Evolutionary conservation across 1,140 invertebrate species (phyloP), one percentile per base, ranked within the genome.

Genomic region (Caenorhabditis brenneri): DNA sequence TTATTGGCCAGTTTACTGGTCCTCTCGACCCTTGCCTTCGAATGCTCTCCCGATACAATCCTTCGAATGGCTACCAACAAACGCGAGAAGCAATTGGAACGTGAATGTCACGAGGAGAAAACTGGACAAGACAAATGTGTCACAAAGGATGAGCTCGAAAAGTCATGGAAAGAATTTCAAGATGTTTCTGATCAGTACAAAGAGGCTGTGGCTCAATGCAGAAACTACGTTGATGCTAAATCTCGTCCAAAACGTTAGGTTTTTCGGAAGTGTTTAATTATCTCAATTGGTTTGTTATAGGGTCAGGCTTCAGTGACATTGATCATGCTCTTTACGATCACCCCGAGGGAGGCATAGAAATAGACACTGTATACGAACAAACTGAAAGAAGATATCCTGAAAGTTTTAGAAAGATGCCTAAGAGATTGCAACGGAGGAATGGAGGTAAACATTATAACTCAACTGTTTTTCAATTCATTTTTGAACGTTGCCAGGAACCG

Each of bases 41-140:
- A 82, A 29, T 82, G 81, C 39, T 42, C 46, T 29, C 60, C 81
- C 12, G 81, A 82, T 33, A 82, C 81, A 29, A 82, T 82, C 31
- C 58, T 82, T 16, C 46, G 81, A 16, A 46, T 82, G 55, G 81
- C 81, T 9, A 82, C 55, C 15, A 82, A 82, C 29, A 46, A 69
- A 29, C 19, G 81, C 49, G 55, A 65, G 33, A 82, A 82, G 42
- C 55, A 82, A 12, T 7, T 82, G 36, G 81, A 82, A 29, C 15
- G 27, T 33, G 81, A 82, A 31, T 82, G 81, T 24, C 81, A 82
- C 12, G 36, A 55, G 24, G 19, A 24, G 31, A 55, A 81, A 60
- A 60, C 48, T 16, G 29, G 51, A 27, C 53, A 81, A 39, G 29
- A 49, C 2, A 16, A 49, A 24, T 60, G 39, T 29, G 42, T 1